phyloP scores from a whole-genome alignment of 2,797 vertebrate species.

The Periparus ater region DNA sequence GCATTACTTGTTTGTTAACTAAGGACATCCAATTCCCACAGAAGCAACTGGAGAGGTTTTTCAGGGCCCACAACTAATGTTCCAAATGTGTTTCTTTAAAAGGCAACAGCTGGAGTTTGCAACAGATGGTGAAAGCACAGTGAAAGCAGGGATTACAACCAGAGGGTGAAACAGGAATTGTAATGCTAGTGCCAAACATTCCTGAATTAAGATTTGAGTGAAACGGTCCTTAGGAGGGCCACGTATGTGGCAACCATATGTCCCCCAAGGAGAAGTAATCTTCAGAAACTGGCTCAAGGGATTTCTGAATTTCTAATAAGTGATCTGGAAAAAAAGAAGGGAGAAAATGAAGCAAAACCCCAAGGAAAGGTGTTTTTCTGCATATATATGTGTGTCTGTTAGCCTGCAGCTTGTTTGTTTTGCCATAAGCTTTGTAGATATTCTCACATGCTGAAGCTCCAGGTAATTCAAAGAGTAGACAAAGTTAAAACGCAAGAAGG shows the following conservation, averaged over 20 bases:
- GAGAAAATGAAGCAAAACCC: background rate
- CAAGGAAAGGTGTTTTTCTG: background rate
- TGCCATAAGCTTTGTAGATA: background rate
- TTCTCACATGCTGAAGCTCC: background rate
- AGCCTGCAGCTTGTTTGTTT: background rate
- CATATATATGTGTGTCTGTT: no score
- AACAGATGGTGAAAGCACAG: background rate
- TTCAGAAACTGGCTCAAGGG: background rate
- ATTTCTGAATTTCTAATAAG: conserved; percentile 1
- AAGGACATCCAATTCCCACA: background rate
- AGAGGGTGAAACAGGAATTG: background rate
- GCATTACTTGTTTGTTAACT: background rate
- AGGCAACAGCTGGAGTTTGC: background rate
- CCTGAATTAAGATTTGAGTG: background rate
- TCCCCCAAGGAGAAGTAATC: background rate
- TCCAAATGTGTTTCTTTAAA: background rate
- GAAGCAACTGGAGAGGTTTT: background rate
- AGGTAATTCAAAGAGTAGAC: background rate
- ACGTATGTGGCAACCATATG: background rate
- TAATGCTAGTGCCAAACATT: background rate
- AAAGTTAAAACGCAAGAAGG: background rate
- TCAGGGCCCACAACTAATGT: background rate
- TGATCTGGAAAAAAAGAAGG: background rate
- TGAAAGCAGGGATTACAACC: background rate
- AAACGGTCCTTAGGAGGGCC: conserved; percentile 11